Percentiles rank a stretch among this genome's conserved stretches.
phyloP scores from a whole-genome alignment of 2,113 vertebrate species.

The Saccopteryx leptura region DNA sequence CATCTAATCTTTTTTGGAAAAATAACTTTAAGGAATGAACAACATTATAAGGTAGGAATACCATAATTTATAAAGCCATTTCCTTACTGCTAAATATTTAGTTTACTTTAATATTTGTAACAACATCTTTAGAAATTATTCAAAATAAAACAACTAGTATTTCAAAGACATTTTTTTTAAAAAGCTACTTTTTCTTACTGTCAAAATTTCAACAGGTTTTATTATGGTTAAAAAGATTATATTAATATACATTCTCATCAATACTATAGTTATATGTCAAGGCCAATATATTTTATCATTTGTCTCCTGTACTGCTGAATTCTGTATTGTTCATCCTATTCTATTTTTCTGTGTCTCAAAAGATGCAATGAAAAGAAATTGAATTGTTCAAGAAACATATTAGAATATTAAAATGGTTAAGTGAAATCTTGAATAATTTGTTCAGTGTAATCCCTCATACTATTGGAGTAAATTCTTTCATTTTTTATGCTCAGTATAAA shows the following conservation, averaged over 20 bases:
- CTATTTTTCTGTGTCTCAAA: constrained; percentile 27
- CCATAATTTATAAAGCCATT: neutral
- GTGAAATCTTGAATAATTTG: neutral
- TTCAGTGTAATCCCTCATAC: neutral
- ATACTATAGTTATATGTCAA: neutral
- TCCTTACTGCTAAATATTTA: neutral
- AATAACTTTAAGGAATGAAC: neutral
- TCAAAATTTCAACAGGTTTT: constrained; percentile 19
- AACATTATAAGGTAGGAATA: neutral
- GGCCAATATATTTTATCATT: neutral
- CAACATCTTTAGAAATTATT: constrained; percentile 17
- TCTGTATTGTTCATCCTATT: constrained; percentile 14
- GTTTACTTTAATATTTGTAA: neutral
- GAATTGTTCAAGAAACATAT: neutral
- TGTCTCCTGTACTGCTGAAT: neutral
- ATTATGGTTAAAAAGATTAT: neutral
- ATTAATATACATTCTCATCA: neutral
- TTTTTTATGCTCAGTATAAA: neutral
- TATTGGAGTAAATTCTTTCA: neutral
- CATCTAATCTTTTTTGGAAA: neutral
- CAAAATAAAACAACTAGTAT: neutral
- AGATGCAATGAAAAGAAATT: constrained; percentile 1
- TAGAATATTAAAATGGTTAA: constrained; percentile 31
- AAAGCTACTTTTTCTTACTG: neutral
- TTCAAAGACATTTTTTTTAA: neutral